Base-by-base conservation (phyloP, 2,113 vertebrate species). In the Vireo altiloquus region DNA sequence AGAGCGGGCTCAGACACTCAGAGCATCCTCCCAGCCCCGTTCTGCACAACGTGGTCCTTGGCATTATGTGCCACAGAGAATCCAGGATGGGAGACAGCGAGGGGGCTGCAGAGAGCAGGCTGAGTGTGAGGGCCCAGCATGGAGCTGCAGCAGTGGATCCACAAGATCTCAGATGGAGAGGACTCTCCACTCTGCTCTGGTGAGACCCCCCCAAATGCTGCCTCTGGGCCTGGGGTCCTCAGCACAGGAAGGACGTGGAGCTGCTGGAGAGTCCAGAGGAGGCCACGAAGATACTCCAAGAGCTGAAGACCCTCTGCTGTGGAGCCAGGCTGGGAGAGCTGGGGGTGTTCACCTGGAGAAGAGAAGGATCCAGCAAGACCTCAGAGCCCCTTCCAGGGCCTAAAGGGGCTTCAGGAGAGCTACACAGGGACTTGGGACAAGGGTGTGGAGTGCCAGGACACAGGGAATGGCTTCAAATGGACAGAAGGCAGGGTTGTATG, bases 311-410 rank as follows among this genome's bases (percentile, higher is more conserved):
- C 22, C 52, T 65, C 31, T 61, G 64, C 46, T 28, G 64, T 27
- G 25, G 4, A 79, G 21, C 14, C 59, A 44, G 68, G 9, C 27
- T 50, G 59, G 27, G 23, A 44, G 37, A 65, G 15, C 31, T 50
- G 76, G 13, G 11, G 15, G 3, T 0, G 11, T 0, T 63, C n/a
- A 17, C 6, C 24, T 6, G 27, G 9, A 42, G 5, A 42, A 2
- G 8, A 6, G 11, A 57, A 57, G 15, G 27, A 3, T 42, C 35
- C 3, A 7, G 35, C 2, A 17, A 64, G 7, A 50, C 0, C 30
- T 64, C 10, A 72, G 25, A 64, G 35, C 11, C 30, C 42, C 21
- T 49, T 2, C 0, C 35, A 49, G 50, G 0, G 31, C 11, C 50
- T 50, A 0, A 72, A 65, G 42, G 37, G 17, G 20, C 11, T 27